Base-by-base conservation (phyloP, 2,797 vertebrate genomes). In the Gila robusta region DNA sequence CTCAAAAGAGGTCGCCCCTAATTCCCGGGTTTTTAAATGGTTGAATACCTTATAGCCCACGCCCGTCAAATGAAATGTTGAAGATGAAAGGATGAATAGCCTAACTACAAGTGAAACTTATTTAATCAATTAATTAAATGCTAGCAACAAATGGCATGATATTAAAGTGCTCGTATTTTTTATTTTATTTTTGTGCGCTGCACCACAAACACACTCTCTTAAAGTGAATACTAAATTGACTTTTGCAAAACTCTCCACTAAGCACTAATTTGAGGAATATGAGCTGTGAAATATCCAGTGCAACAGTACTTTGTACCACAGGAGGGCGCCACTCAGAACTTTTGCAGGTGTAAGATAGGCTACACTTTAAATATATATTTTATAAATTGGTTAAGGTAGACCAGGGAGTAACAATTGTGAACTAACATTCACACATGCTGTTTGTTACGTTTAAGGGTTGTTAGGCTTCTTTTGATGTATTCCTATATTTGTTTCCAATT, bases 291-390 rank as follows among this genome's bases (percentile, higher is more conserved):
- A 74, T 28, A 86, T 21, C 21, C 2, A 35, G 4, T 37, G 73
- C 32, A 73, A 62, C 8, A 19, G 76, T 72, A 12, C 1, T 62
- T 0, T 19, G 1, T 4, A 74, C 91, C 94, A 94, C 92, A 89
- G 93, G 94, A 83, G 91, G 94, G 93, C 89, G 90, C 91, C 89
- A 76, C 83, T 89, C 80, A 83, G 80, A 71, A 73, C n/a, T 26
- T 37, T 7, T 47, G 81, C 85, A 80, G 41, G 77, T 80, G 77
- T 26, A 47, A 37, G 21, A 17, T 4, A 54, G 10, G 35, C 49
- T 54, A 19, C 6, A 54, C 49, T 19, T 49, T 39, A 78, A 74
- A 16, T 16, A 73, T 74, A 7, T n/a, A 59, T 32, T 66, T 79
- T 1, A 44, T 28, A 7, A 26, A 37, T 23, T 23, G 10, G 47